Percentiles rank a stretch among this genome's conserved stretches.
Conservation (phyloP, 2,113 vertebrate genomes). For the Sterna hirundo region DNA sequence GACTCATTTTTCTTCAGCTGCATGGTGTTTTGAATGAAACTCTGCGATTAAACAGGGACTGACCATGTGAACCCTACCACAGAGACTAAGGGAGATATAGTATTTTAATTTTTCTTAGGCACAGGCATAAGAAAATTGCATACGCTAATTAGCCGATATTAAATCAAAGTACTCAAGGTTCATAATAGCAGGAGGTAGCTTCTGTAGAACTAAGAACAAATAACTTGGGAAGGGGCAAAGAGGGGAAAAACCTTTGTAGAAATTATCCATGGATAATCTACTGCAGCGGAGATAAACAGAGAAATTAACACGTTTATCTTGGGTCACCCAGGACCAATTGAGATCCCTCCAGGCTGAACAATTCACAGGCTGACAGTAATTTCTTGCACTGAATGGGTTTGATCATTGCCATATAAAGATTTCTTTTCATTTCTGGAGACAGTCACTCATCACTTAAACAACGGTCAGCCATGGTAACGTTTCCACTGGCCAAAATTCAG, state of each 20-base stretch:
- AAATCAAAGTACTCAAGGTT: not conserved
- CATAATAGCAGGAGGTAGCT: not conserved
- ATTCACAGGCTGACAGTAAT: not conserved
- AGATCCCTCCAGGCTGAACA: not conserved
- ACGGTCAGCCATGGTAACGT: not conserved
- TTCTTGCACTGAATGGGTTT: not conserved
- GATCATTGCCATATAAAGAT: not conserved
- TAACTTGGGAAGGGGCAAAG: not conserved
- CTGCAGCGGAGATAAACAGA: not conserved
- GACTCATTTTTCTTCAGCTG: not conserved
- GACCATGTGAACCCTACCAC: not conserved
- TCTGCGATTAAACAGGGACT: not conserved
- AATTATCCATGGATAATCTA: not conserved
- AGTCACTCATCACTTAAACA: not conserved
- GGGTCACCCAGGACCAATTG: not conserved
- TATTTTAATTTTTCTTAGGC: not conserved
- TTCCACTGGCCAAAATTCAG: not conserved
- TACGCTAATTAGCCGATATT: not conserved
- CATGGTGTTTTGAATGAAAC: not conserved
- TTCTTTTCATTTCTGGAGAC: not conserved
- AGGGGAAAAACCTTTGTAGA: not conserved
- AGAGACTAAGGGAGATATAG: not conserved
- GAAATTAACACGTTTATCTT: constrained; percentile 13
- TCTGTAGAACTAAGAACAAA: not conserved
- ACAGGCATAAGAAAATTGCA: not conserved